phyloP scores from a whole-genome alignment of 2,113 vertebrate genomes.

The Nothoprocta perdicaria region DNA sequence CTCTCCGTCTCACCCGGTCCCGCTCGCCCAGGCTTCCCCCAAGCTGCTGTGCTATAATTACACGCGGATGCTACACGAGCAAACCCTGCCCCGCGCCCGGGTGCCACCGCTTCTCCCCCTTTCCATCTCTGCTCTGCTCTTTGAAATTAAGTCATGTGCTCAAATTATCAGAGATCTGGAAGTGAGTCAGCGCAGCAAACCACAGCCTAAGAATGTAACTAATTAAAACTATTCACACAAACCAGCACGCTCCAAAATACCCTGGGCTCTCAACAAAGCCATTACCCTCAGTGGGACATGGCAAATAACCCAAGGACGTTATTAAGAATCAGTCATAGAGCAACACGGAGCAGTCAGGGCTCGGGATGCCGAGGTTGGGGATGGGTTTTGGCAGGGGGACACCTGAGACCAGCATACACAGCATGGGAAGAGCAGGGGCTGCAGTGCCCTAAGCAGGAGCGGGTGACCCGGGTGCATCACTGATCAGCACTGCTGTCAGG shows the following conservation, averaged over 20 bases:
- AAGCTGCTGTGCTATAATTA: background rate
- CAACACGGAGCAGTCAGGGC: fast-evolving
- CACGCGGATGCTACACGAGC: background rate
- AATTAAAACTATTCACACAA: slow-evolving; percentile 5
- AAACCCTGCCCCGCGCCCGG: background rate
- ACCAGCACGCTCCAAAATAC: background rate
- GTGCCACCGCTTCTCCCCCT: background rate
- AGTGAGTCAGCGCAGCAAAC: slow-evolving; percentile 60
- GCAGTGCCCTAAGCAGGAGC: no score
- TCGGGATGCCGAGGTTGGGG: fast-evolving
- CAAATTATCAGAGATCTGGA: slow-evolving; percentile 32
- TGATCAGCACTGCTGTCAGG: fast-evolving
- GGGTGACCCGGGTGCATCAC: background rate
- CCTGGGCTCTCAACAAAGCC: background rate
- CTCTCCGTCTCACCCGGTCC: fast-evolving
- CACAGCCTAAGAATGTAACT: slow-evolving; percentile 19
- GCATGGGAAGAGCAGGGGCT: background rate
- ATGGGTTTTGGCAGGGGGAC: background rate
- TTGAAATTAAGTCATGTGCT: background rate
- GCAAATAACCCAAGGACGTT: background rate
- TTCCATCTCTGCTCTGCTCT: background rate
- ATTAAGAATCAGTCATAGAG: fast-evolving
- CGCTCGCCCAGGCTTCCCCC: background rate
- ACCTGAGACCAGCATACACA: background rate
- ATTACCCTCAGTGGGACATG: background rate